Percentiles rank a stretch among this genome's conserved stretches.
Evolutionary conservation across 1,140 invertebrate genomes (phyloP).

Genomic region (Drosophila cardini): DNA sequence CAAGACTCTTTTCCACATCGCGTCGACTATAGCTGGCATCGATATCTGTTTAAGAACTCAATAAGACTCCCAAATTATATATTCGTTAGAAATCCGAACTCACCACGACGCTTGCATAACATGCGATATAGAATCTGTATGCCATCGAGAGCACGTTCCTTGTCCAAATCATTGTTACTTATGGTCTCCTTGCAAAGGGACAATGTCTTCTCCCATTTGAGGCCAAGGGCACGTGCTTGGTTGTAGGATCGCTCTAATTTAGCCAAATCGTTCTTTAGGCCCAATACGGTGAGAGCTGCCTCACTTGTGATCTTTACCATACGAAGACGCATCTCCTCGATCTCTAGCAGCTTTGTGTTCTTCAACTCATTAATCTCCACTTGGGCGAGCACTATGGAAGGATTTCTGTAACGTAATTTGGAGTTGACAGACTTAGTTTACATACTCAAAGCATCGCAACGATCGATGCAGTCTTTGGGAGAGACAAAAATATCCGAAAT

Average conservation of each 20-base stretch:
- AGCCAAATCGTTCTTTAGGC: slow-evolving; percentile 73
- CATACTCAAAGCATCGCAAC: slow-evolving; percentile 80
- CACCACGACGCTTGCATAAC: slow-evolving; percentile 66
- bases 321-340: slow-evolving; percentile 61
- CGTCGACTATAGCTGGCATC: slow-evolving; percentile 27
- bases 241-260: slow-evolving; percentile 70
- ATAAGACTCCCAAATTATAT: no score
- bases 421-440: background rate
- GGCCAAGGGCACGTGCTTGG: slow-evolving; percentile 48
- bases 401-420: background rate
- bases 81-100: background rate
- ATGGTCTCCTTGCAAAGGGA: slow-evolving; percentile 64
- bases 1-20: slow-evolving; percentile 45
- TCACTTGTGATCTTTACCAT: slow-evolving; percentile 73
- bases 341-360: slow-evolving; percentile 58
- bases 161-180: slow-evolving; percentile 49
- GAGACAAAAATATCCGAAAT: slow-evolving; percentile 72
- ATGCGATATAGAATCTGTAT: slow-evolving; percentile 60
- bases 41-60: slow-evolving; percentile 30
- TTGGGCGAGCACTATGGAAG: slow-evolving; percentile 67
- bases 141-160: slow-evolving; percentile 65
- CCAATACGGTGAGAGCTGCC: slow-evolving; percentile 66
- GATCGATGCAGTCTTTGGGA: slow-evolving; percentile 75
- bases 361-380: slow-evolving; percentile 67
- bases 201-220: slow-evolving; percentile 74